These are phyloP conservation scores for Hipparchia semele DNA, from an alignment of 2,888 invertebrate species.

Conservation along the genomic window DNA sequence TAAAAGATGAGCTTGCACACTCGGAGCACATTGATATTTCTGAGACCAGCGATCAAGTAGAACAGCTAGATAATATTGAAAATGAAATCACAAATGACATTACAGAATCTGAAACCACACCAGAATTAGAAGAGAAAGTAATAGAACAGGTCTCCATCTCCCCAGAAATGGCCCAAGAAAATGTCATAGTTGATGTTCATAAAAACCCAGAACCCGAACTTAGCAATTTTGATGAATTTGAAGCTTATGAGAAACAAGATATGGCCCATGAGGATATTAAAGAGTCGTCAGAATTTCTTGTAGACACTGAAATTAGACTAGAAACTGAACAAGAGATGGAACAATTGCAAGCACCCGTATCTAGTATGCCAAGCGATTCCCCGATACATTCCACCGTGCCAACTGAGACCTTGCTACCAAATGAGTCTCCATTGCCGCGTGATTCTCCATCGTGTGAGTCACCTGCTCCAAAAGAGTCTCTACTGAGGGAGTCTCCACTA, in stretches of 20 bases:
- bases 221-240: constrained; percentile 23
- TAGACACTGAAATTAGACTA: constrained; percentile 32
- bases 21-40: constrained; percentile 23
- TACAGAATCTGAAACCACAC: constrained; percentile 27
- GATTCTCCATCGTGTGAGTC: constrained; percentile 26
- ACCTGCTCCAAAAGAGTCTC: constrained; percentile 41
- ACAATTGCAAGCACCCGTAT: constrained; percentile 32
- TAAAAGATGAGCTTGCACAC: constrained; percentile 30
- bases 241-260: constrained; percentile 30
- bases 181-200: constrained; percentile 51
- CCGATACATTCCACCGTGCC: constrained; percentile 37
- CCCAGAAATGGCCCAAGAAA: constrained; percentile 41
- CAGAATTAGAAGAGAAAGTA: constrained; percentile 28
- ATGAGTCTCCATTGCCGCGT: constrained; percentile 26
- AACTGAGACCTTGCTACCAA: constrained; percentile 27
- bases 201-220: constrained; percentile 44
- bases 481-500: constrained; percentile 46
- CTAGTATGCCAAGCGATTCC: constrained; percentile 32
- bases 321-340: constrained; percentile 28
- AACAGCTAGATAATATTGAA: constrained; percentile 29
- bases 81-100: constrained; percentile 22
- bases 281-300: constrained; percentile 24
- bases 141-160: constrained; percentile 22
- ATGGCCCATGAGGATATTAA: constrained; percentile 7
- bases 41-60: constrained; percentile 25